Conservation (phyloP, 2,888 invertebrate species). For the Cloeon dipterum region DNA sequence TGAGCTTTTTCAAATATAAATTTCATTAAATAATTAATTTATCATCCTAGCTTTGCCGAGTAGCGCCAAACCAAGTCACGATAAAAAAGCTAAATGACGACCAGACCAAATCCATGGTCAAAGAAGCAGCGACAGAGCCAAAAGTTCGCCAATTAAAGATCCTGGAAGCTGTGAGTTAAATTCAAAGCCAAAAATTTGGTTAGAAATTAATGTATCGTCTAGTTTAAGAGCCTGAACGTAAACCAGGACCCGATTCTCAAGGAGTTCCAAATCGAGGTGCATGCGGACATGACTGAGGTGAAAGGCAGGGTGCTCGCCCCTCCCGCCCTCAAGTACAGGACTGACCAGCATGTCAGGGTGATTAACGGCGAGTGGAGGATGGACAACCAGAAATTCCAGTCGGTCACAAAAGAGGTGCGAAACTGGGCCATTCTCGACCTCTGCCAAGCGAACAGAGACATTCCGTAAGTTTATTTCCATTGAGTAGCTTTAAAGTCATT, state of each 20-base stretch:
- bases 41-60: conserved; percentile 31
- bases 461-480: too few relatives aligned
- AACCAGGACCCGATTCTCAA: conserved; percentile 30
- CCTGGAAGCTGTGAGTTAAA: conserved; percentile 31
- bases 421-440: conserved; percentile 25
- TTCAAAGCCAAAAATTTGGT: too few relatives aligned
- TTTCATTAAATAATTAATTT: background rate
- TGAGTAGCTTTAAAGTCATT: too few relatives aligned
- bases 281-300: conserved; percentile 47
- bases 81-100: conserved; percentile 56
- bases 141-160: conserved; percentile 57
- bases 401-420: conserved; percentile 10
- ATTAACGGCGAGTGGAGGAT: conserved; percentile 22
- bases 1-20: conserved; percentile 10
- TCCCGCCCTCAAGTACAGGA: conserved; percentile 46
- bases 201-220: too few relatives aligned
- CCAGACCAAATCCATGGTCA: conserved; percentile 76
- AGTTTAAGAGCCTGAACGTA: conserved; percentile 15
- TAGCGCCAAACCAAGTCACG: conserved; percentile 56
- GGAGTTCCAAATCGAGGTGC: conserved; percentile 63
- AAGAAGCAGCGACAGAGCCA: conserved; percentile 60
- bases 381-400: conserved; percentile 10
- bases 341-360: conserved; percentile 9
- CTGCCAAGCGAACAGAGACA: too few relatives aligned
- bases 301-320: conserved; percentile 54